Evolutionary conservation across 2,888 invertebrate genomes (phyloP).

Genomic region (Eulithis prunata): DNA sequence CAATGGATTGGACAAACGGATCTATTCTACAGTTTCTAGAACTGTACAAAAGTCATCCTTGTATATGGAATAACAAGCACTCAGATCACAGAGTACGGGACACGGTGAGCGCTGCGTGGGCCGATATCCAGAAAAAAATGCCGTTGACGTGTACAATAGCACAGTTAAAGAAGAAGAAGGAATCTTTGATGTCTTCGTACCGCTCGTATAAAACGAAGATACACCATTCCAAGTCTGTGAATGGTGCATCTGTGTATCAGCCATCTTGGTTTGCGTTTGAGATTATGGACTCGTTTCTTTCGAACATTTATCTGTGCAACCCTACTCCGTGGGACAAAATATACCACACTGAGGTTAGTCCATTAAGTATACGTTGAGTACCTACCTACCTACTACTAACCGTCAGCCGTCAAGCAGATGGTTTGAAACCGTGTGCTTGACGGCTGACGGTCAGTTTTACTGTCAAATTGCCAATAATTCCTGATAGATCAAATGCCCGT

Average conservation of each 20-base stretch:
- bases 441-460: no score
- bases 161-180: conserved; percentile 41
- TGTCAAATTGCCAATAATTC: no score
- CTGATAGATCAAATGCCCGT: no score
- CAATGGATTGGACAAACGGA: conserved; percentile 27
- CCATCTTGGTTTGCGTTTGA: conserved; percentile 28
- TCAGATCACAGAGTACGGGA: conserved; percentile 19
- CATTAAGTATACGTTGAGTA: neutral
- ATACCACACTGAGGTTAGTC: conserved; percentile 3
- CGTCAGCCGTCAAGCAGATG: no score
- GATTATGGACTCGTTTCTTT: conserved; percentile 18
- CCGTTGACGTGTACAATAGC: conserved; percentile 28
- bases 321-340: neutral
- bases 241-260: conserved; percentile 4
- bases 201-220: conserved; percentile 30
- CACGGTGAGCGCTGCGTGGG: conserved; percentile 32
- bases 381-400: no score
- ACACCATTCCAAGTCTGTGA: conserved; percentile 5
- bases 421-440: no score
- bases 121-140: conserved; percentile 29
- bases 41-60: conserved; percentile 34
- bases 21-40: conserved; percentile 19
- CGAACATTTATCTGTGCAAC: conserved; percentile 11
- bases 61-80: conserved; percentile 37
- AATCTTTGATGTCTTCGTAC: conserved; percentile 39